Base-by-base conservation (phyloP, 2,888 invertebrate genomes). In the Adelognathus sp. region DNA sequence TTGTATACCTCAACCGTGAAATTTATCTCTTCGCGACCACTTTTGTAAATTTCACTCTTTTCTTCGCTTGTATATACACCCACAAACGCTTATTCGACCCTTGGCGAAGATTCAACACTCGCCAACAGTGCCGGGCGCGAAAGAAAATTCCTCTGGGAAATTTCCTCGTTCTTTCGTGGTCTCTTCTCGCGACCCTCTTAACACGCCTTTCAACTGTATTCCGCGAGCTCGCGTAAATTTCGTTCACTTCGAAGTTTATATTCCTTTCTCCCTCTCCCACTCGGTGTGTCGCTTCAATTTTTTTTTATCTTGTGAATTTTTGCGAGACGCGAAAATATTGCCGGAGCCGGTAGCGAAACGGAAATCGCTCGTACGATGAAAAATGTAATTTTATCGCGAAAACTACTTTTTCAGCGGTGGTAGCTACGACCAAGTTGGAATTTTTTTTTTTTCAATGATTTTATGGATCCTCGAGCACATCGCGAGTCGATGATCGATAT, bases 401-500 rank as follows among this genome's bases (percentile, higher is more conserved):
- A 18, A 44, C 9, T 21, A 0, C 9, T 69, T 31, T 44, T 14
- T 21, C 2, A 44, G 21, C 31, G 3, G 2, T n/a, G 6, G 6
- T 31, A 64, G 21, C 36, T 1, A 16, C 7, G 11, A 54, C 31
- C 7, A 52, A 14, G 9, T 50, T 16, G 1, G 1, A 2, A 44
- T 36, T 2, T 29, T 4, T 56, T 24, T 67, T 21, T 5, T 7
- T n/a, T 14, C 2, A 1, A 24, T 9, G 36, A 29, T 56, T 36
- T 36, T 21, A 24, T 27, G n/a, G n/a, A 5, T 18, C 24, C 56
- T 7, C 54, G 31, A 33, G 75, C 24, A 41, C 41, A 61, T 18
- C 11, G 21, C 31, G 56, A 73, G 67, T 63, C 69, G 67, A 74
- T 61, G 60, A 63, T 33, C 61, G 61, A 63, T 44, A 36, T 74